Evolutionary conservation across 2,113 vertebrate species (phyloP), one percentile per base, ranked within the genome.

Genomic region (Larimichthys polyactis): DNA sequence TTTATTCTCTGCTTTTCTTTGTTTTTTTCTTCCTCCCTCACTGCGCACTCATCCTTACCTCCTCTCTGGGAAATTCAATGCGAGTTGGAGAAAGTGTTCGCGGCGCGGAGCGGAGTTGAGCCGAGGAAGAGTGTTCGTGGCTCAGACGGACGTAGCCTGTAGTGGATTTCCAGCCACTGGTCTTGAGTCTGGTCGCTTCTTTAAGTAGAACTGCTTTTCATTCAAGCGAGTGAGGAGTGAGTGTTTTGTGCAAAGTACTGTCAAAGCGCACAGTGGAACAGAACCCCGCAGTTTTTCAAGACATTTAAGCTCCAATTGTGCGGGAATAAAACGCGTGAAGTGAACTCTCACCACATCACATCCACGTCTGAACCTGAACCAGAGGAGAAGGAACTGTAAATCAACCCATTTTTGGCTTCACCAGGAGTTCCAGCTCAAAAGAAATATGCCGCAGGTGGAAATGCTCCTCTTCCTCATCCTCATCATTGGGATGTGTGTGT

Each of bases 381-480:
- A 32, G 63, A 51, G 64, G 67, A 27, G 9, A 36, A 9, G 24
- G 89, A 78, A 83, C 85, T 60, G 46, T 32, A 19, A 22, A 27
- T 71, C 6, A 0, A 40, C 2, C 36, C 7, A 40, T 40, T 8
- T 71, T 83, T 78, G 46, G 66, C 63, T 83, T 72, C 66, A 10
- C 40, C 65, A 74, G 36, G 86, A 88, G 68, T 81, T 88, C 63
- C 67, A 90, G 89, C 90, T 93, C 90, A 91, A 82, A 68, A 91
- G n/a, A 83, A 71, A 36, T 3, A 99, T 98, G 98, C 94, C 95
- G 96, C 97, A 97, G 95, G 96, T 97, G 96, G 97, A 96, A 93
- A 96, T 96, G 96, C 91, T 98, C 94, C 93, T 96, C 91, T 90
- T 96, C 87, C 80, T 97, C 78, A 89, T 95, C 90, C 91, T 96